Evolutionary conservation across 2,888 invertebrate genomes (phyloP), one percentile per base, ranked within the genome.

Genomic region (Scaptomyza reducta): DNA sequence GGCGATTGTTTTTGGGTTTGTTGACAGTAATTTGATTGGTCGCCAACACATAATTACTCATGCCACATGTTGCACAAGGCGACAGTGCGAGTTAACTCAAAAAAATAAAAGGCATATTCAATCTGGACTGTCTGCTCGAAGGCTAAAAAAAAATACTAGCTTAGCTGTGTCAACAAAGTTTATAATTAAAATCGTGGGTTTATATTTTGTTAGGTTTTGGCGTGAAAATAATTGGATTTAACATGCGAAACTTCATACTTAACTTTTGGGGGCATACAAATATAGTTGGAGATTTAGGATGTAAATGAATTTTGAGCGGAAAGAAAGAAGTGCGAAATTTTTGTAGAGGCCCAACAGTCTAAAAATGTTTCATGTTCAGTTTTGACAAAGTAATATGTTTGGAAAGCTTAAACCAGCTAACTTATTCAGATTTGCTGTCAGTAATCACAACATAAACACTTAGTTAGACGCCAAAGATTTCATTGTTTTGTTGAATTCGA

Each of bases 11-110:
- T 49, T 53, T 71, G 55, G n/a, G 51, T 62, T 57, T 74, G 70
- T 70, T 63, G 64, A 56, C 63, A 67, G 60, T 74, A 70, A 57
- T 78, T 64, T 66, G 56, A 70, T 72, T 73, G 62, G 62, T 18
- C 53, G 70, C 61, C 66, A 65, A 44, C 60, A 86, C 69, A 84
- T 84, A 80, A 82, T 84, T 87, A 84, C 81, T 59, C 81, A 84
- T 66, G 63, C 81, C 71, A 63, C 74, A 66, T 62, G 77, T 63
- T 67, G 72, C 68, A 55, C 46, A 10, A 10, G 40, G 54, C 59
- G 49, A 45, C 58, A 54, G 57, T 33, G 51, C 59, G 61, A 58
- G 33, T 58, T 67, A 59, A 58, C 61, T 45, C 42, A 29, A 56
- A 6, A 35, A 64, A 56, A 44, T 6, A 14, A 9, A 57, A 54